Percentiles rank a stretch among this genome's conserved stretches.
Conservation (phyloP, 2,888 invertebrate species). For the Perithous albicinctus region DNA sequence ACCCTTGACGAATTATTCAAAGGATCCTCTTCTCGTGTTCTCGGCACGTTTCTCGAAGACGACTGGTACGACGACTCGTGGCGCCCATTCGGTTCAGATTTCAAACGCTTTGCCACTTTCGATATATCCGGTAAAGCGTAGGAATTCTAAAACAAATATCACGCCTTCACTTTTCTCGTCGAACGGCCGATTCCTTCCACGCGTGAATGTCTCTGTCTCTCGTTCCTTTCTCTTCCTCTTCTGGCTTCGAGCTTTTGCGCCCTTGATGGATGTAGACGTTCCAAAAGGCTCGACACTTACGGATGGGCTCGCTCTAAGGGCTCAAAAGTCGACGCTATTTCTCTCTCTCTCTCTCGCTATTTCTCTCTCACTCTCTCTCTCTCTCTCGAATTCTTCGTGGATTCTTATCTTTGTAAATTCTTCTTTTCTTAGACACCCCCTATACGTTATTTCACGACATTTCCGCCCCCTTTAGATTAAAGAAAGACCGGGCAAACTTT, state of each 20-base stretch:
- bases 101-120: conserved; percentile 96
- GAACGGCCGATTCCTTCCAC: conserved; percentile 34
- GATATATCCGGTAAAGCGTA: conserved; percentile 94
- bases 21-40: conserved; percentile 4
- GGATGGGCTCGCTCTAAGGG: not conserved
- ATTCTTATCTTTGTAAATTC: not conserved
- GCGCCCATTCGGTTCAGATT: conserved; percentile 93
- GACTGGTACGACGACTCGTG: conserved; percentile 71
- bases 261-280: conserved; percentile 46
- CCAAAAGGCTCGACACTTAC: not conserved
- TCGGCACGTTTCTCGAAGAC: conserved; percentile 3
- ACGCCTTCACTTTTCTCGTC: conserved; percentile 72
- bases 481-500: not conserved
- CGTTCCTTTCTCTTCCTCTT: not conserved
- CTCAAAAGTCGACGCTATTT: not conserved
- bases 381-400: not conserved
- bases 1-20: conserved; percentile 10
- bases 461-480: not conserved
- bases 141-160: conserved; percentile 96
- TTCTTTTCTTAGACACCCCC: not conserved
- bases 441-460: not conserved
- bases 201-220: not conserved
- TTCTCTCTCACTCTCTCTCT: no score
- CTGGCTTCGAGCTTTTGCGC: not conserved
- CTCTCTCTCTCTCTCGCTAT: no score